These are phyloP conservation scores for Sebastes fasciatus DNA, from an alignment of 2,113 vertebrate species.

Conservation along the genomic window DNA sequence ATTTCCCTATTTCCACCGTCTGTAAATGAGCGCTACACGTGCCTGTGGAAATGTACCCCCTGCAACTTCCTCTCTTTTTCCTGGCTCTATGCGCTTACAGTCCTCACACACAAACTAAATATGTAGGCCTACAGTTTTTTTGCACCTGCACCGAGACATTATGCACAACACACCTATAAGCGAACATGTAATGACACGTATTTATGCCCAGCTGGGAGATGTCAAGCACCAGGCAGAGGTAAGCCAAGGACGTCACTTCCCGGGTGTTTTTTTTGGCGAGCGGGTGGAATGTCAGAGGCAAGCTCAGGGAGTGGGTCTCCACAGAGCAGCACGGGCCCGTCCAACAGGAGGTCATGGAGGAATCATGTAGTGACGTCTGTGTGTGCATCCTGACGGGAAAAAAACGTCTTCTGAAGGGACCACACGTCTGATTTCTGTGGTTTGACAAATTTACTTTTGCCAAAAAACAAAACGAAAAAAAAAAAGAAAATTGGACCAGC, in stretches of 20 bases:
- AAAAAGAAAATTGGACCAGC: slow-evolving; percentile 68
- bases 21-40: slow-evolving; percentile 75
- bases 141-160: slow-evolving; percentile 60
- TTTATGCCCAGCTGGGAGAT: slow-evolving; percentile 65
- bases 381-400: slow-evolving; percentile 35
- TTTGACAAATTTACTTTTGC: slow-evolving; percentile 81
- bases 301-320: slow-evolving; percentile 78
- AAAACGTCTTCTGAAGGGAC: slow-evolving; percentile 32
- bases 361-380: slow-evolving; percentile 48
- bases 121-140: slow-evolving; percentile 49
- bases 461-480: slow-evolving; percentile 65
- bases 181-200: slow-evolving; percentile 59
- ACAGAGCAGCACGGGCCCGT: slow-evolving; percentile 70
- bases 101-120: slow-evolving; percentile 44
- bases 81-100: slow-evolving; percentile 50
- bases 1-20: slow-evolving; percentile 67
- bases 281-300: slow-evolving; percentile 63
- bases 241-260: slow-evolving; percentile 60
- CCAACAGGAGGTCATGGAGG: slow-evolving; percentile 50
- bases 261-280: slow-evolving; percentile 46
- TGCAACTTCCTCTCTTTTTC: slow-evolving; percentile 64
- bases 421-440: slow-evolving; percentile 75
- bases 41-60: slow-evolving; percentile 77
- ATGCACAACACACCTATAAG: slow-evolving; percentile 51
- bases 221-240: slow-evolving; percentile 63